A percentile compares a stretch with the other conserved stretches of the same genome.
These are phyloP conservation scores for Enteromius radiatus DNA, from an alignment of 2,797 vertebrate species.

Conservation along the genomic window DNA sequence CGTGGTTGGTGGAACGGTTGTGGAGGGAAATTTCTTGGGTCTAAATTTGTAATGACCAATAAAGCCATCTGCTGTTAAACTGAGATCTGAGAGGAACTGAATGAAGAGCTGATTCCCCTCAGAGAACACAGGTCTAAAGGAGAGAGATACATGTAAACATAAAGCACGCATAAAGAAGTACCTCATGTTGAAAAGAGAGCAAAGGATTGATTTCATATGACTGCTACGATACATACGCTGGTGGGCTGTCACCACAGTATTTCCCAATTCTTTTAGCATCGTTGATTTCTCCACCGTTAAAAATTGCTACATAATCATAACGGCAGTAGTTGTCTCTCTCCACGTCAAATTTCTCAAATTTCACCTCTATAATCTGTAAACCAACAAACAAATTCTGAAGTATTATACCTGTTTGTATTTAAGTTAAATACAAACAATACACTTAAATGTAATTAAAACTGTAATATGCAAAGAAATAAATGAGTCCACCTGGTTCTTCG, in stretches of 20 bases:
- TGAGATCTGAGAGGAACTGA: conserved; percentile 98
- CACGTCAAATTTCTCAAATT: conserved; percentile 98
- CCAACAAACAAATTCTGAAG: background rate
- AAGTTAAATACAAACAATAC: background rate
- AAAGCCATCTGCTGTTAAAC: conserved; percentile 96
- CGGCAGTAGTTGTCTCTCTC: conserved; percentile 98
- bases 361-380: conserved; percentile 88
- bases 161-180: background rate
- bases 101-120: conserved; percentile 93
- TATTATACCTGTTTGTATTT: background rate
- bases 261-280: conserved; percentile 95
- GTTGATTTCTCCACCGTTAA: conserved; percentile 92
- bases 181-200: background rate
- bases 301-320: conserved; percentile 94
- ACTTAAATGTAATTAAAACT: background rate
- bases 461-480: background rate
- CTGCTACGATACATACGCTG: conserved; percentile 82
- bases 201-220: background rate
- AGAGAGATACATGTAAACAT: conserved; percentile 50
- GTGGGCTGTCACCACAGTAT: conserved; percentile 96
- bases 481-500: conserved; percentile 89
- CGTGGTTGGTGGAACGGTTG: conserved; percentile 79
- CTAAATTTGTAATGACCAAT: conserved; percentile 97
- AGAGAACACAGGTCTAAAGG: conserved; percentile 89
- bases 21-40: conserved; percentile 87